Evolutionary conservation across 2,888 invertebrate genomes (phyloP), one percentile per base, ranked within the genome.

Genomic region (Antheraea yamamai): DNA sequence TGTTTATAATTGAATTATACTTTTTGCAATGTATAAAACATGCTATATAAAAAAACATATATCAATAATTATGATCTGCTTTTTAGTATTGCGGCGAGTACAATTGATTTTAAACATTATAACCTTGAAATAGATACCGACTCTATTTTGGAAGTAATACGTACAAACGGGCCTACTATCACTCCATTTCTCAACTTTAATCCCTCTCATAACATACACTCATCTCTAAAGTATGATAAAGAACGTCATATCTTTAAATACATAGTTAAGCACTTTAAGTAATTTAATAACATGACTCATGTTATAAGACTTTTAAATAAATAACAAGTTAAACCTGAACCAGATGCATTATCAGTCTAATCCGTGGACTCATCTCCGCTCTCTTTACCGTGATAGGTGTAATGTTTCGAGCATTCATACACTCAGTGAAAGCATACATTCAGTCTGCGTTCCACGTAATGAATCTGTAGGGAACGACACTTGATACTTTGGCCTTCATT

Each of bases 401-500:
- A 88, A 85, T 85, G 88, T 93, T 92, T 90, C 93, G 84, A 86
- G 87, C 88, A 88, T 91, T 89, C 88, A 89, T 85, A 86, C 85
- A 82, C 85, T 78, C 85, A 91, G 93, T 90, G 94, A 94, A 93
- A 94, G 93, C 93, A 90, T 91, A 93, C 91, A 87, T 84, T 85
- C 86, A 83, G 86, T 87, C 88, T 87, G 86, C 91, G 92, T 90
- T 91, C 88, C 89, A 90, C 88, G 89, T 90, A 89, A 89, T 89
- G 91, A 91, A 87, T 89, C 88, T 87, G 90, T 88, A 86, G 84
- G 85, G 85, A 86, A 81, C 83, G 92, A 90, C 88, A 94, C 91
- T 87, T 89, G 94, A 94, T 89, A 93, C 92, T 89, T 86, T 88
- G 89, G 86, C 88, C 88, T 90, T 90, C 89, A 85, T 83, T 81